A percentile compares a stretch with the other conserved stretches of the same genome.
These are phyloP conservation scores for Poeciliopsis occidentalis DNA, from an alignment of 2,113 vertebrate genomes.

Conservation along the genomic window DNA sequence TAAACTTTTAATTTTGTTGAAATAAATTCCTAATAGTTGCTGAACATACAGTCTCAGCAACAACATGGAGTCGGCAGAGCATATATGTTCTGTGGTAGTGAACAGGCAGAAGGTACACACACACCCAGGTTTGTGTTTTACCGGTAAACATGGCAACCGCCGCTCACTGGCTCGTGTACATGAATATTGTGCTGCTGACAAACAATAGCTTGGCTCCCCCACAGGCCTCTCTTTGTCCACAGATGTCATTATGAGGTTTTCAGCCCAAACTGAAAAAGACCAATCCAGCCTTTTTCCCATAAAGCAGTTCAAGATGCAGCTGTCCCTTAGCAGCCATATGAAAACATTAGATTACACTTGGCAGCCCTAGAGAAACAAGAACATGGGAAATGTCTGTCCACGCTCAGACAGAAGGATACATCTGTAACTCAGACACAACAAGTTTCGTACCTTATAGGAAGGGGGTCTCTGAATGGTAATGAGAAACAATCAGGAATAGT, in stretches of 20 bases:
- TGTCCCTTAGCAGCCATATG: background rate
- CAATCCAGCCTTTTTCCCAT: background rate
- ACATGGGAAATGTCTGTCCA: background rate
- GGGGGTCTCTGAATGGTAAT: background rate
- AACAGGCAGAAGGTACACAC: background rate
- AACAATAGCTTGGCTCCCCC: constrained; percentile 35
- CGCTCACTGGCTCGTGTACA: constrained; percentile 20
- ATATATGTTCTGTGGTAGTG: constrained; percentile 2
- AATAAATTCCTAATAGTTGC: background rate
- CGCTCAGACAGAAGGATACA: background rate
- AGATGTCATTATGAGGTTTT: constrained; percentile 18
- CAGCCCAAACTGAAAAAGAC: constrained; percentile 9
- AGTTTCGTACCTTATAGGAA: background rate
- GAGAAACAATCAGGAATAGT: background rate
- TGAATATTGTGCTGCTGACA: constrained; percentile 34
- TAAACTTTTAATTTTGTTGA: background rate
- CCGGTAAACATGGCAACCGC: constrained; percentile 22
- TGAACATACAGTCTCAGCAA: background rate
- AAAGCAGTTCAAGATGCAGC: background rate
- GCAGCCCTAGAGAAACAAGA: background rate
- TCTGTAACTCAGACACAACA: background rate
- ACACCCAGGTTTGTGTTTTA: constrained; percentile 26
- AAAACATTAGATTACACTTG: background rate
- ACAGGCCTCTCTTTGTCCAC: constrained; percentile 16
- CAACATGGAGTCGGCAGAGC: background rate